phyloP scores from a whole-genome alignment of 92 coral and sea anemone species.

The Scolanthus callimorphus region DNA sequence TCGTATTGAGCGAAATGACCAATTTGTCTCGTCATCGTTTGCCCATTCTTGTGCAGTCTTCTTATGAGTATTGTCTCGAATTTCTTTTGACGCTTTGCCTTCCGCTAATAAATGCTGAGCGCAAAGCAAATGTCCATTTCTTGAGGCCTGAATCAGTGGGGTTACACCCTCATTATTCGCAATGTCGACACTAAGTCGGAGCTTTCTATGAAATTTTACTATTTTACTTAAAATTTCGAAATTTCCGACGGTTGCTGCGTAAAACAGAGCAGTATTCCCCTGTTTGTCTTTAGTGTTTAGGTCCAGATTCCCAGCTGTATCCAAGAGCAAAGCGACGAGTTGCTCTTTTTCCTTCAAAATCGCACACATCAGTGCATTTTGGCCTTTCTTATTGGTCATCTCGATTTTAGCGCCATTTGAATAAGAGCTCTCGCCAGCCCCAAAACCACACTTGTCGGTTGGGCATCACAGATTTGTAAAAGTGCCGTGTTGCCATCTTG shows the following conservation, averaged over 20 bases:
- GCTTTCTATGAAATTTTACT: constrained; percentile 32
- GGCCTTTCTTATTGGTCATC: constrained; percentile 32
- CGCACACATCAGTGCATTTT: constrained; percentile 44
- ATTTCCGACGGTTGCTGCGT: constrained; percentile 60
- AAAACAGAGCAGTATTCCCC: constrained; percentile 65
- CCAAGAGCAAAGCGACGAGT: constrained; percentile 34
- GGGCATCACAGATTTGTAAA: constrained; percentile 57
- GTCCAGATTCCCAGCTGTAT: constrained; percentile 42
- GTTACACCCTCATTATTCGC: constrained; percentile 55
- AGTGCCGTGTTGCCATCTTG: constrained; percentile 56
- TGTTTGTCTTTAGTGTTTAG: constrained; percentile 44
- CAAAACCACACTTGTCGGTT: constrained; percentile 49
- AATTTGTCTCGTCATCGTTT: not conserved
- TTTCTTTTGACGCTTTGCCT: constrained; percentile 61
- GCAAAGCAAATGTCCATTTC: constrained; percentile 38
- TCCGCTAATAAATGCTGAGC: constrained; percentile 49
- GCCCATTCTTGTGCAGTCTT: constrained; percentile 73
- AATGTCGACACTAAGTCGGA: constrained; percentile 54
- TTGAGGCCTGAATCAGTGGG: constrained; percentile 60
- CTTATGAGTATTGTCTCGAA: constrained; percentile 37
- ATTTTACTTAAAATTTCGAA: constrained; percentile 38
- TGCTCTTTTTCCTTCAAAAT: constrained; percentile 40
- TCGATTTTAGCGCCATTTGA: constrained; percentile 56
- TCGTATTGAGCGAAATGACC: not conserved
- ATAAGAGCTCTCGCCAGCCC: constrained; percentile 42